These are phyloP conservation scores for Hypercompe scribonia DNA, from an alignment of 2,888 invertebrate species.

Conservation along the genomic window DNA sequence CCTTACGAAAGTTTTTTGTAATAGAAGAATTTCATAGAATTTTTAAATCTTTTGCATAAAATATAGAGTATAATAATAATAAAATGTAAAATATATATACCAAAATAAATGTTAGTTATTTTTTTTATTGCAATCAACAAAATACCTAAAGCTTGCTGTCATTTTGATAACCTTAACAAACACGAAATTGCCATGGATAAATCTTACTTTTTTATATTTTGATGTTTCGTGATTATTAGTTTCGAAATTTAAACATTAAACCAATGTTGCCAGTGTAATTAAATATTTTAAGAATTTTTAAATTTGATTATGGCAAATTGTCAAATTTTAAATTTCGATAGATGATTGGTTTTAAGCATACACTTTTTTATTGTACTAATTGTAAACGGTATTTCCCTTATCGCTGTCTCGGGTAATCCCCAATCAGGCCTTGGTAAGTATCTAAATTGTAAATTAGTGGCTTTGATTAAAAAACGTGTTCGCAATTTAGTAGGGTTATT, in stretches of 20 bases:
- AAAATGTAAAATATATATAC: too few relatives aligned
- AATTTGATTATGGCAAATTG: background rate
- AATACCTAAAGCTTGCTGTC: background rate
- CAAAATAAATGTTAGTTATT: background rate
- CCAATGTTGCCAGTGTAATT: slow-evolving; percentile 31
- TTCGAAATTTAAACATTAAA: slow-evolving; percentile 19
- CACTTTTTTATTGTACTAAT: slow-evolving; percentile 51
- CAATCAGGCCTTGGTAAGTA: slow-evolving; percentile 84
- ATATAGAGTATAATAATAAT: too few relatives aligned
- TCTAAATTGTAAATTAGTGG: slow-evolving; percentile 61
- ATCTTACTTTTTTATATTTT: background rate
- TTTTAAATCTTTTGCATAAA: too few relatives aligned
- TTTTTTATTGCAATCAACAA: background rate
- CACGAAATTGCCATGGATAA: slow-evolving; percentile 14
- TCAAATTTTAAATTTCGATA: slow-evolving; percentile 22
- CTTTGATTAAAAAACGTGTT: background rate
- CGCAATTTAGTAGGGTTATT: too few relatives aligned
- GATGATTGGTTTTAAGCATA: slow-evolving; percentile 17
- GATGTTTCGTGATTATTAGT: slow-evolving; percentile 2
- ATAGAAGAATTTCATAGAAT: too few relatives aligned
- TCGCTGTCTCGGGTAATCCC: slow-evolving; percentile 71
- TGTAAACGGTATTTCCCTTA: slow-evolving; percentile 58
- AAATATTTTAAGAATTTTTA: slow-evolving; percentile 24
- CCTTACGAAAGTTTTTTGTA: too few relatives aligned
- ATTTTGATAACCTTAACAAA: background rate